A percentile compares a stretch with the other conserved stretches of the same genome.
Conservation (phyloP, 2,888 invertebrate species). For the Tinea trinotella region DNA sequence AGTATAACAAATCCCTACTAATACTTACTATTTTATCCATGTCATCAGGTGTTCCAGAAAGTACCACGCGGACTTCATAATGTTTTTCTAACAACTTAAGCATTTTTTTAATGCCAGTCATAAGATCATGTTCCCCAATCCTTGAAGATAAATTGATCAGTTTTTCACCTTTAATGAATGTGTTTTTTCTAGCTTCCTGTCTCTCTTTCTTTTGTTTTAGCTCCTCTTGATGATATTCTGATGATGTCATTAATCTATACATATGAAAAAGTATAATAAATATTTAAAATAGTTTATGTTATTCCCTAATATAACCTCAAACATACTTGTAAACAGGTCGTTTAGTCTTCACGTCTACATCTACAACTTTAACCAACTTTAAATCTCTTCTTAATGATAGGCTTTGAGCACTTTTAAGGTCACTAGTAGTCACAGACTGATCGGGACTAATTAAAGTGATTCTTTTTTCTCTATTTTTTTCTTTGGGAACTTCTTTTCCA, state of each 20-base stretch:
- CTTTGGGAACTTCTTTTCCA: conserved; percentile 60
- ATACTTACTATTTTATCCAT: conserved; percentile 30
- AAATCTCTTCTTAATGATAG: conserved; percentile 78
- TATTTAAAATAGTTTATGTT: neutral
- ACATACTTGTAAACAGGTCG: conserved; percentile 77
- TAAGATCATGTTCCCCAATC: conserved; percentile 78
- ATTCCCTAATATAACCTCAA: conserved; percentile 6
- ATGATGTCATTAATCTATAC: conserved; percentile 74
- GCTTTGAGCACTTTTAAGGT: conserved; percentile 79
- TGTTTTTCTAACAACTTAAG: conserved; percentile 76
- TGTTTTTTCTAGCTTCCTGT: conserved; percentile 48
- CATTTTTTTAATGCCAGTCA: conserved; percentile 75
- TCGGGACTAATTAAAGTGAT: conserved; percentile 77
- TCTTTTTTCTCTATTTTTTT: conserved; percentile 51
- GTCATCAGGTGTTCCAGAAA: conserved; percentile 61
- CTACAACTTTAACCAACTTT: conserved; percentile 78
- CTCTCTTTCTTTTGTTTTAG: conserved; percentile 64
- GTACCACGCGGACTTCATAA: conserved; percentile 75
- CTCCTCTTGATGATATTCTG: conserved; percentile 77
- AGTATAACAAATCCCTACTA: neutral
- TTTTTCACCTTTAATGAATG: conserved; percentile 74
- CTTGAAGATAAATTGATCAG: conserved; percentile 73
- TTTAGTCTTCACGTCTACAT: conserved; percentile 77
- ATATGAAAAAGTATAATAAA: neutral
- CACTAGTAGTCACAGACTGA: conserved; percentile 70